phyloP scores from a whole-genome alignment of 2,113 vertebrate genomes.

The Sylvicapra grimmia region DNA sequence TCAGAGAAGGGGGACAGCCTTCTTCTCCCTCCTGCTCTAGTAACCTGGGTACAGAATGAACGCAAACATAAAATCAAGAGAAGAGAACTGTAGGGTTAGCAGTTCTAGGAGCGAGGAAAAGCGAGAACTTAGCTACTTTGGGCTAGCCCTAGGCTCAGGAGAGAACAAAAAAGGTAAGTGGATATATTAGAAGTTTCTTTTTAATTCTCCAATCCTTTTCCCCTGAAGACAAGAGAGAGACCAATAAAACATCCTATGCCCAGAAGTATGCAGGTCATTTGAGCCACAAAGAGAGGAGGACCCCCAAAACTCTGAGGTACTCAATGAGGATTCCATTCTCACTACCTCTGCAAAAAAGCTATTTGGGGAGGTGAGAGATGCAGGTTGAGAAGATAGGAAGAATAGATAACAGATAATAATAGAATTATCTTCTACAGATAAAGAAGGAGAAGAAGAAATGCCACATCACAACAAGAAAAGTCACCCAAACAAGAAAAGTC shows the following conservation, averaged over 20 bases:
- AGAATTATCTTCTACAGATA: background rate
- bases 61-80: background rate
- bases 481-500: background rate
- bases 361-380: background rate
- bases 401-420: background rate
- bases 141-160: background rate
- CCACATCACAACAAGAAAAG: background rate
- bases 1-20: background rate
- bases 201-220: conserved; percentile 4
- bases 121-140: background rate
- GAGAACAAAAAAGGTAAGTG: background rate
- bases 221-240: background rate
- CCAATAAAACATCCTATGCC: background rate
- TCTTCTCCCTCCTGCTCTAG: background rate
- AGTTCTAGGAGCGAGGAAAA: background rate
- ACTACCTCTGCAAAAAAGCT: background rate
- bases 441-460: background rate
- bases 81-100: background rate
- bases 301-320: background rate
- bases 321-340: background rate
- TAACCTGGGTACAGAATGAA: background rate
- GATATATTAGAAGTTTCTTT: conserved; percentile 2
- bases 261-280: background rate
- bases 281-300: background rate
- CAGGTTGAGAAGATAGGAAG: background rate